Base-by-base conservation (phyloP, 2,888 invertebrate genomes). In the Leptinotarsa tumamoca region DNA sequence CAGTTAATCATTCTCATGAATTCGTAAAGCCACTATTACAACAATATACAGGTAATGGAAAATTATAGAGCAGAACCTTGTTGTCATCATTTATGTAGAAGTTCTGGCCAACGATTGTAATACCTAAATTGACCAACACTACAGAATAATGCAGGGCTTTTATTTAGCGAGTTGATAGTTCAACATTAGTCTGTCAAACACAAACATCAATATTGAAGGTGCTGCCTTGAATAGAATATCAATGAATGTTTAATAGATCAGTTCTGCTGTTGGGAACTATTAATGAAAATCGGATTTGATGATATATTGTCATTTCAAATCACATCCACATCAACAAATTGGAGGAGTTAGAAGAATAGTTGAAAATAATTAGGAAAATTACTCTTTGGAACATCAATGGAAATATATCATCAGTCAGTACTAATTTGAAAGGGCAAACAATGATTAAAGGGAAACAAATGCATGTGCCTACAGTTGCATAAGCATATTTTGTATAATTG, bases 51-150 rank as follows among this genome's bases (percentile, higher is more conserved):
- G 10, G 21, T 71, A 63, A 71, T 71, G 71, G 71, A 63, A 71
- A 71, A 71, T 71, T 61, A 71, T 71, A 71, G 71, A 71, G 71
- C 63, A 71, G 52, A 61, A 61, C 15, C 71, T 71, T 71, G 71
- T 71, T 23, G 27, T 58, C 58, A 58, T 58, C 23, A 58, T 58
- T 58, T 58, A 58, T 58, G 58, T 15, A 58, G 15, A 58, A 58
- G 58, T 58, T 21, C 58, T 21, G 21, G 49, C 61, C 50, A 71
- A 61, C 61, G 63, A 71, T 71, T 58, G 58, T 58, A 58, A 50
- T 71, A 49, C 71, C 50, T 63, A 18, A 61, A 71, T 71, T 71
- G 61, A 71, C 63, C 71, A 21, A 51, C n/a, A 43, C 50, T 71
- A 71, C 61, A 71, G 63, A 63, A 71, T 71, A 71, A 71, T 61